phyloP scores from a whole-genome alignment of 2,113 vertebrate genomes.

The Oncorhynchus nerka region DNA sequence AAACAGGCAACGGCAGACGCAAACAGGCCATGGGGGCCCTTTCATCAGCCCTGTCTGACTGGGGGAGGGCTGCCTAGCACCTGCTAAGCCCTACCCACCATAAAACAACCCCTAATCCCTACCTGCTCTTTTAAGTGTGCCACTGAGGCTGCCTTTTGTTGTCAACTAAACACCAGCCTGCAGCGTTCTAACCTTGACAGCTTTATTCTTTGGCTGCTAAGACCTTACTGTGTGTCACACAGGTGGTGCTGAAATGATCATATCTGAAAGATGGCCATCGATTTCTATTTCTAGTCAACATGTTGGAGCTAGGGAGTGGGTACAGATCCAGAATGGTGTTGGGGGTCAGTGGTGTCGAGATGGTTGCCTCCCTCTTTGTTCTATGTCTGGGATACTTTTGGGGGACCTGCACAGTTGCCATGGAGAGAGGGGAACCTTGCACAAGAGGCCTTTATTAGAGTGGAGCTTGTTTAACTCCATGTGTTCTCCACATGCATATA shows the following conservation, averaged over 20 bases:
- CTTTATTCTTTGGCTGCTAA: neutral
- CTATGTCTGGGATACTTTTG: slow-evolving; percentile 70
- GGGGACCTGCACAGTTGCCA: slow-evolving; percentile 68
- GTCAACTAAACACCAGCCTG: slow-evolving; percentile 39
- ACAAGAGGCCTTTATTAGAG: slow-evolving; percentile 74
- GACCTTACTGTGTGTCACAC: neutral
- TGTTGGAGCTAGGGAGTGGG: slow-evolving; percentile 34
- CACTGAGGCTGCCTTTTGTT: slow-evolving; percentile 38
- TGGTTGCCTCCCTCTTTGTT: slow-evolving; percentile 66
- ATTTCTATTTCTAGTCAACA: slow-evolving; percentile 29
- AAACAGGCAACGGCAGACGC: slow-evolving; percentile 56
- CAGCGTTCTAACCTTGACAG: slow-evolving; percentile 14
- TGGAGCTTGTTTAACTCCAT: slow-evolving; percentile 73
- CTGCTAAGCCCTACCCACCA: slow-evolving; percentile 64
- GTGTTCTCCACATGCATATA: slow-evolving; percentile 70
- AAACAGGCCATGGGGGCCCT: slow-evolving; percentile 29
- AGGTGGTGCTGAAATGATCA: neutral
- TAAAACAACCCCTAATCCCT: slow-evolving; percentile 56
- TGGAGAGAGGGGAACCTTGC: slow-evolving; percentile 64
- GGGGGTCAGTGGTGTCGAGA: slow-evolving; percentile 19
- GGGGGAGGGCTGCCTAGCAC: slow-evolving; percentile 55
- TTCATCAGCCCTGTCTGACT: slow-evolving; percentile 53
- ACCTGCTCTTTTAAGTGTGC: slow-evolving; percentile 29
- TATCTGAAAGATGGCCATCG: neutral
- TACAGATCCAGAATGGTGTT: slow-evolving; percentile 32